phyloP scores from a whole-genome alignment of 2,113 vertebrate species.

The Ciconia boyciana region DNA sequence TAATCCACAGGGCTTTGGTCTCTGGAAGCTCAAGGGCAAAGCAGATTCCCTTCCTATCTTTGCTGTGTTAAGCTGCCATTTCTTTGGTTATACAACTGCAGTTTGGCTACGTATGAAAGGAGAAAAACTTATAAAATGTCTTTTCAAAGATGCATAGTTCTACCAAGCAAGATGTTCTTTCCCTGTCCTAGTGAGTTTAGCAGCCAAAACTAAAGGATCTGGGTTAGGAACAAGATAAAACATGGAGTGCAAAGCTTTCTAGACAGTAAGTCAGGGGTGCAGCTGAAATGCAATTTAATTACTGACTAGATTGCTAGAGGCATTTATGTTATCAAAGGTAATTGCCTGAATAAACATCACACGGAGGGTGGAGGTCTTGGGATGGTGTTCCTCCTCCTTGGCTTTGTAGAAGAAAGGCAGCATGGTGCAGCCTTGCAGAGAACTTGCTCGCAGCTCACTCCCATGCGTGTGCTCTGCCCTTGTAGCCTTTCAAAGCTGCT shows the following conservation, averaged over 20 bases:
- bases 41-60: background rate
- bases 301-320: background rate
- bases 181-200: background rate
- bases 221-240: conserved; percentile 6
- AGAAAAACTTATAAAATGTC: background rate
- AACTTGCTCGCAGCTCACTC: background rate
- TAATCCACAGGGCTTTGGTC: background rate
- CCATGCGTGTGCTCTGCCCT: background rate
- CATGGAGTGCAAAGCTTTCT: background rate
- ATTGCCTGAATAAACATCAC: background rate
- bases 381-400: background rate
- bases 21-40: background rate
- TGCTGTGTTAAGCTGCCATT: background rate
- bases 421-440: background rate
- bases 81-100: background rate
- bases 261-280: background rate
- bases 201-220: background rate
- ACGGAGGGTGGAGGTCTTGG: background rate
- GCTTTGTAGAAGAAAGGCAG: background rate
- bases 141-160: background rate
- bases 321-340: background rate
- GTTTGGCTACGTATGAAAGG: background rate
- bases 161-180: background rate
- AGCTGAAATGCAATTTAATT: conserved; percentile 36
- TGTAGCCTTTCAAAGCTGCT: background rate